Evolutionary conservation across 2,888 invertebrate genomes (phyloP), one percentile per base, ranked within the genome.

Genomic region (Napeogenes inachia): DNA sequence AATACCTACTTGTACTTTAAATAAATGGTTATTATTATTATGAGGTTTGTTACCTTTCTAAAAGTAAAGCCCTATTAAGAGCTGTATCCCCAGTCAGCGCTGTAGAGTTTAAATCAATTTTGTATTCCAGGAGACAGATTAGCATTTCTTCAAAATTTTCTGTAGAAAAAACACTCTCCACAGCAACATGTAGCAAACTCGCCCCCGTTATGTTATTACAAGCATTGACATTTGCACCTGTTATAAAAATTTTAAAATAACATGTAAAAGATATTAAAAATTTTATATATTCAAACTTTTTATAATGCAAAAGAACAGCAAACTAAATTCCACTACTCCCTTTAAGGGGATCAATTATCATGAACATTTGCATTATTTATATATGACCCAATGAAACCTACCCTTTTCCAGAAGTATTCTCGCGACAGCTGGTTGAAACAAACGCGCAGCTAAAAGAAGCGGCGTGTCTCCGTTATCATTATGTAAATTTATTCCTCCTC

Each of bases 391-490:
- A 46, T n/a, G 10, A 33, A 56, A 46, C 33, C 78, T 84, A 93
- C 93, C 93, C 79, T 91, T 88, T 72, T 85, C 73, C 42, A 93
- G 79, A 65, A 93, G 84, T 68, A 92, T 81, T 70, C 85, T 81
- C 13, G 91, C 91, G 50, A 93, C 81, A n/a, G 81, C 76, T 3
- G 91, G 80, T 67, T 90, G 89, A 3, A 88, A 87, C 54, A 88
- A 74, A 57, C 90, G 80, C 4, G 77, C 91, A 5, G 95, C 93
- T 32, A 93, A 77, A 70, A 94, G 91, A 56, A 95, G 78, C 0
- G 95, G 94, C 0, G 95, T 94, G 66, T 94, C 93, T 2, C 94
- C 95, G 73, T 89, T 91, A 68, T 92, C 92, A 78, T 94, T 93
- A 68, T 92, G 89, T 56, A 93, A 81, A 82, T 94, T 94, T 58